A percentile compares a stretch with the other conserved stretches of the same genome.
These are phyloP conservation scores for Thalpophila matura DNA, from an alignment of 2,888 invertebrate species.

Conservation along the genomic window DNA sequence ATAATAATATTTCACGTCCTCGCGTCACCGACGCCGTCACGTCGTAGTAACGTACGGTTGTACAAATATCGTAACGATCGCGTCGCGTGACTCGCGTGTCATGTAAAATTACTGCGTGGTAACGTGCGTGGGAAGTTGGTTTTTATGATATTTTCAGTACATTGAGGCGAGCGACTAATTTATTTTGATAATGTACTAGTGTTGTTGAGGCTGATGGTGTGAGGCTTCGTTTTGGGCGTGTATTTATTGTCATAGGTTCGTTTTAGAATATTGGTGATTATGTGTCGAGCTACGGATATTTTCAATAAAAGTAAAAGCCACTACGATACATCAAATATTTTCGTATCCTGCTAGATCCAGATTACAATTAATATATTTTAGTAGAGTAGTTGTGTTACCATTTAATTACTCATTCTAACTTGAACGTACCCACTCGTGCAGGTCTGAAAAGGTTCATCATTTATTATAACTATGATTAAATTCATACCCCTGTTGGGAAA, in stretches of 20 bases:
- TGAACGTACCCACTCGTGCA: not conserved
- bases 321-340: too few relatives aligned
- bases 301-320: not conserved
- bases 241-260: not conserved
- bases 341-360: not conserved
- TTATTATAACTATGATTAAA: conserved; percentile 32
- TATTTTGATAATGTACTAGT: conserved; percentile 41
- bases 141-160: conserved; percentile 35
- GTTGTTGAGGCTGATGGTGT: conserved; percentile 9
- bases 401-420: not conserved
- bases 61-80: conserved; percentile 55
- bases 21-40: conserved; percentile 30
- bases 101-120: conserved; percentile 27
- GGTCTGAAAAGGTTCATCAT: conserved; percentile 7
- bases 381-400: not conserved
- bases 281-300: not conserved
- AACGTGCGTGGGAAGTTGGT: conserved; percentile 47
- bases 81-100: conserved; percentile 61
- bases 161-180: conserved; percentile 27
- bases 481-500: conserved; percentile 31
- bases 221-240: conserved; percentile 3
- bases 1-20: conserved; percentile 43
- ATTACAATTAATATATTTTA: not conserved
- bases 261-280: not conserved
- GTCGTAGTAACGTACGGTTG: conserved; percentile 50